Conservation (phyloP, 2,797 vertebrate genomes). For the Pipistrellus pipistrellus region DNA sequence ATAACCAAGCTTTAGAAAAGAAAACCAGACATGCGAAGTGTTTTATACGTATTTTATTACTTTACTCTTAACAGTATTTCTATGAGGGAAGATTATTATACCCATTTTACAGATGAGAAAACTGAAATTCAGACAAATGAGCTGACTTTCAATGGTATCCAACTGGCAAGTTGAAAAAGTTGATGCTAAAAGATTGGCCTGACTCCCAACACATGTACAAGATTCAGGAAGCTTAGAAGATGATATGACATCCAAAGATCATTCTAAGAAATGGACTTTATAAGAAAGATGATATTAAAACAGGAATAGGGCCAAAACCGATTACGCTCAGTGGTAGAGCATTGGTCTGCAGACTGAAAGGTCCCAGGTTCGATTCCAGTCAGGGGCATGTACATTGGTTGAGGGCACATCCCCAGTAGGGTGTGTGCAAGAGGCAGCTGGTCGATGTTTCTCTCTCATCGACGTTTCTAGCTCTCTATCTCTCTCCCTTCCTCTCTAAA, state of each 20-base stretch:
- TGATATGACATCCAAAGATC: neutral
- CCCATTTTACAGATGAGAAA: neutral
- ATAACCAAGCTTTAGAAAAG: neutral
- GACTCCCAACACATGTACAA: neutral
- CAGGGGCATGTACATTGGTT: too few relatives aligned
- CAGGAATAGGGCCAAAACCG: neutral
- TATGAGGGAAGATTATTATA: neutral
- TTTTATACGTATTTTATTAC: neutral
- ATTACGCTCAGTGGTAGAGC: too few relatives aligned
- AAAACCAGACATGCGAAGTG: neutral
- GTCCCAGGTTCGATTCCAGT: too few relatives aligned
- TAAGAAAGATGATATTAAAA: constrained; percentile 13
- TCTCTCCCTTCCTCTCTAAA: too few relatives aligned
- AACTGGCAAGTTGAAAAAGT: neutral
- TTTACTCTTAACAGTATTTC: neutral
- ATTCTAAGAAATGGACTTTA: neutral
- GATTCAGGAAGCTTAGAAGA: neutral
- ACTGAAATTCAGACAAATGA: neutral
- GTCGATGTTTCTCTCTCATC: too few relatives aligned
- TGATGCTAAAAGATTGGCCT: neutral
- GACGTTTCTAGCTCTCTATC: too few relatives aligned
- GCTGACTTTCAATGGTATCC: neutral
- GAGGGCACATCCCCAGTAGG: too few relatives aligned
- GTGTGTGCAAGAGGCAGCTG: too few relatives aligned
- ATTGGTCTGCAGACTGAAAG: too few relatives aligned